Evolutionary conservation across 2,113 vertebrate species (phyloP).

Genomic region (Callorhinus ursinus): DNA sequence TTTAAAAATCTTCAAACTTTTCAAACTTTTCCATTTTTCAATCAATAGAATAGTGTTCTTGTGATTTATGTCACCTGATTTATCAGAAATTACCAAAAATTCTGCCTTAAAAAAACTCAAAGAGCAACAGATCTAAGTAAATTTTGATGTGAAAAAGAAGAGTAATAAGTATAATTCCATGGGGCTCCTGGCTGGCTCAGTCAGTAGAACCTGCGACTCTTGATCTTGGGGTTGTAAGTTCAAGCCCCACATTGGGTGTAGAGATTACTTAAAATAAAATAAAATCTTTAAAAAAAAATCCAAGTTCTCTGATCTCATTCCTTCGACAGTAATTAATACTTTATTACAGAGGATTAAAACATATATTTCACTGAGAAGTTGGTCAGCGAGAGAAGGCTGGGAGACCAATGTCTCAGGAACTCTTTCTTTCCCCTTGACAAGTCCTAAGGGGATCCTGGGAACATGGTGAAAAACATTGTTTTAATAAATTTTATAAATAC

Average conservation of each 20-base stretch:
- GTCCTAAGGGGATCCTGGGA: not conserved
- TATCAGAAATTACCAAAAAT: slow-evolving; percentile 43
- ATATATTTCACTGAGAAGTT: not conserved
- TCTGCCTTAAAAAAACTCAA: not conserved
- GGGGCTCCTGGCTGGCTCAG: not conserved
- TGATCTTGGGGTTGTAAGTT: not conserved
- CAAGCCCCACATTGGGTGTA: not conserved
- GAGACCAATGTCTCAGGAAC: not conserved
- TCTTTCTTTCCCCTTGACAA: not conserved
- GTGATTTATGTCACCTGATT: not conserved
- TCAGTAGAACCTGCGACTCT: not conserved
- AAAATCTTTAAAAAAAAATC: not conserved
- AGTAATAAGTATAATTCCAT: not conserved
- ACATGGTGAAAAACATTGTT: not conserved
- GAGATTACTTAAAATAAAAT: not conserved
- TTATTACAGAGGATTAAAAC: not conserved
- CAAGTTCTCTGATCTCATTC: not conserved
- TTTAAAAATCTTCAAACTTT: not conserved
- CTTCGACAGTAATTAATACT: not conserved
- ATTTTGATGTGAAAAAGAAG: slow-evolving; percentile 28
- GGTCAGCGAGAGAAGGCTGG: not conserved
- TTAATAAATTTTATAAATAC: slow-evolving; percentile 25
- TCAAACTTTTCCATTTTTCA: slow-evolving; percentile 7
- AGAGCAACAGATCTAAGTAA: not conserved
- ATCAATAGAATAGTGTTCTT: not conserved